phyloP scores from a whole-genome alignment of 2,113 vertebrate species.

The Rhipidura dahli region DNA sequence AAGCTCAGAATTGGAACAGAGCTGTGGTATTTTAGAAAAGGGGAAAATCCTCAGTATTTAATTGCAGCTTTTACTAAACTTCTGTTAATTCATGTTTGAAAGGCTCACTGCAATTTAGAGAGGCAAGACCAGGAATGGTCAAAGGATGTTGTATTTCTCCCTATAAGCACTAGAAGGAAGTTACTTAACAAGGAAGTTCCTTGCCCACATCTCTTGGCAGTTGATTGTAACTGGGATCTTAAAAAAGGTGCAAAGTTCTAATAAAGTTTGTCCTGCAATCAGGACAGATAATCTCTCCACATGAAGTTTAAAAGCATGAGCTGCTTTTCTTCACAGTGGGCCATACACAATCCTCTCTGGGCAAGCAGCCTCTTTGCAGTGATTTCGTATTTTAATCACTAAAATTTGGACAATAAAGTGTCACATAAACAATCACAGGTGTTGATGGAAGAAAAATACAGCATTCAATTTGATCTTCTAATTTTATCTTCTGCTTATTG shows the following conservation, averaged over 20 bases:
- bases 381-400: neutral
- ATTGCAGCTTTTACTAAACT: neutral
- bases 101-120: neutral
- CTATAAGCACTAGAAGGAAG: neutral
- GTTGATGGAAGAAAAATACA: neutral
- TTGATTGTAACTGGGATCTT: neutral
- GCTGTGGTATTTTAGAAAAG: neutral
- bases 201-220: neutral
- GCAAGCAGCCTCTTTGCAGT: neutral
- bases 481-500: neutral
- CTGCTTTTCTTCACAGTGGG: neutral
- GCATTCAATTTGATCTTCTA: neutral
- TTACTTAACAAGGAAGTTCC: neutral
- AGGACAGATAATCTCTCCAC: neutral
- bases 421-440: neutral
- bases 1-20: neutral
- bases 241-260: neutral
- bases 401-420: neutral
- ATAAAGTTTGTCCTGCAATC: neutral
- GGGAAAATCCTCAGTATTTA: neutral
- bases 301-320: neutral
- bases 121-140: neutral
- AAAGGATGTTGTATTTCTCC: neutral
- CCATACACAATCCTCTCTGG: rapidly evolving
- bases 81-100: neutral